These are phyloP conservation scores for Jordanella pulchra DNA, from an alignment of 2,797 vertebrate species.

Conservation along the genomic window DNA sequence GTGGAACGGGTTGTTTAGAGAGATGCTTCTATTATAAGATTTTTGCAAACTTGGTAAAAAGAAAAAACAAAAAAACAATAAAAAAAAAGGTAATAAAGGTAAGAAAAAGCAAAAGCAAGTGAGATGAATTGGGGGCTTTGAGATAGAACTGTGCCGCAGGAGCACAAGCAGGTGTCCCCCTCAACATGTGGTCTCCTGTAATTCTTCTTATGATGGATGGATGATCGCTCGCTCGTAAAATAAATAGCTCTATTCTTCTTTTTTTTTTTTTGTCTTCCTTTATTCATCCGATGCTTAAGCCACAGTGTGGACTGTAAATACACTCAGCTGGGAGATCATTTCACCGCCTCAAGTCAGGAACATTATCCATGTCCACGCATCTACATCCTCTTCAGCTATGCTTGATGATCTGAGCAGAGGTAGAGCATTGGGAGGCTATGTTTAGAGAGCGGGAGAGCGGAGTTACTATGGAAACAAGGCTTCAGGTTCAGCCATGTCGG, in stretches of 20 bases:
- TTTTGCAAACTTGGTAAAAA: conserved; percentile 70
- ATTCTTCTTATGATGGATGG: conserved; percentile 37
- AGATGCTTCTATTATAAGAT: conserved; percentile 74
- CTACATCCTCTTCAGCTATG: conserved; percentile 69
- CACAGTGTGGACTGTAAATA: conserved; percentile 49
- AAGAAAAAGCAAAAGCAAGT: conserved; percentile 28
- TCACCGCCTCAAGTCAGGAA: conserved; percentile 61
- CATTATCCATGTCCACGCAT: conserved; percentile 60
- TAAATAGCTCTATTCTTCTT: conserved; percentile 50
- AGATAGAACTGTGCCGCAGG: conserved; percentile 42
- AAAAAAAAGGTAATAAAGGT: conserved; percentile 22
- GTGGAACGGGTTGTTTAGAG: conserved; percentile 70
- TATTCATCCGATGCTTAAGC: conserved; percentile 11
- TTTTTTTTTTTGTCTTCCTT: conserved; percentile 27
- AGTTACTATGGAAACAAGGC: conserved; percentile 82
- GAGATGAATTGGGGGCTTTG: conserved; percentile 39
- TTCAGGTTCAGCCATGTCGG: conserved; percentile 75
- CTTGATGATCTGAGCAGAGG: conserved; percentile 73
- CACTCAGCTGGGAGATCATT: conserved; percentile 46
- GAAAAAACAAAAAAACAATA: too few relatives aligned
- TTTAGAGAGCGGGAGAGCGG: conserved; percentile 70
- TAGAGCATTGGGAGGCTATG: conserved; percentile 71
- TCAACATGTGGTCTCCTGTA: conserved; percentile 40
- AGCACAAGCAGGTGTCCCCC: conserved; percentile 37
- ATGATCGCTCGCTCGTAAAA: conserved; percentile 36